Conservation (phyloP, 2,113 vertebrate genomes). For the Serilophus lunatus region DNA sequence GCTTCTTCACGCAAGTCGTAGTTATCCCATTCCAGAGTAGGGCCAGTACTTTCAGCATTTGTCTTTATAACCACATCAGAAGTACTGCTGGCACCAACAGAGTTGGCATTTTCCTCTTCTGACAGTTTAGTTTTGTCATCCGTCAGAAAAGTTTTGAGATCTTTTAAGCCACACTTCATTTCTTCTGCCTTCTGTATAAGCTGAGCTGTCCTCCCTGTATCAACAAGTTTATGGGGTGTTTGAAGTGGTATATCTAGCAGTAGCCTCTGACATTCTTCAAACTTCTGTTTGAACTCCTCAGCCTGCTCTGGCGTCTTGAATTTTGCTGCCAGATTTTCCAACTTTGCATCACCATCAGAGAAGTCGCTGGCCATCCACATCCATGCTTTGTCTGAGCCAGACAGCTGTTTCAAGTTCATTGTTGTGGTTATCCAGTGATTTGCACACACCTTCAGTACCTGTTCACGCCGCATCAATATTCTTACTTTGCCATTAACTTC, state of each 20-base stretch:
- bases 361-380: slow-evolving; percentile 96
- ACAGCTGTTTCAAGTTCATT: slow-evolving; percentile 93
- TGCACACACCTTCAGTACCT: slow-evolving; percentile 96
- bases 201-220: slow-evolving; percentile 89
- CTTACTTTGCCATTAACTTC: slow-evolving; percentile 86
- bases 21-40: slow-evolving; percentile 92
- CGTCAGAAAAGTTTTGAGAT: slow-evolving; percentile 91
- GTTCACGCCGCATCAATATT: slow-evolving; percentile 95
- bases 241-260: slow-evolving; percentile 94
- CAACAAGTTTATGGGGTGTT: slow-evolving; percentile 95
- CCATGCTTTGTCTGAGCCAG: slow-evolving; percentile 94
- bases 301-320: slow-evolving; percentile 94
- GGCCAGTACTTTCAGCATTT: slow-evolving; percentile 78
- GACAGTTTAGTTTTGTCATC: slow-evolving; percentile 83
- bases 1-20: slow-evolving; percentile 88
- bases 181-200: slow-evolving; percentile 97
- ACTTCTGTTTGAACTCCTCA: slow-evolving; percentile 92
- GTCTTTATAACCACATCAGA: slow-evolving; percentile 74
- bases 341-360: slow-evolving; percentile 89
- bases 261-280: slow-evolving; percentile 92
- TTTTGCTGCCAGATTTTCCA: slow-evolving; percentile 92
- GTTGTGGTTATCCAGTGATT: slow-evolving; percentile 99
- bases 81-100: slow-evolving; percentile 14
- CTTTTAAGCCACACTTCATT: slow-evolving; percentile 97
- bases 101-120: slow-evolving; percentile 75